A percentile compares a stretch with the other conserved stretches of the same genome.
phyloP scores from a whole-genome alignment of 37 sponge, comb jelly and placozoan genomes.

The Dysidea cf. avara region DNA sequence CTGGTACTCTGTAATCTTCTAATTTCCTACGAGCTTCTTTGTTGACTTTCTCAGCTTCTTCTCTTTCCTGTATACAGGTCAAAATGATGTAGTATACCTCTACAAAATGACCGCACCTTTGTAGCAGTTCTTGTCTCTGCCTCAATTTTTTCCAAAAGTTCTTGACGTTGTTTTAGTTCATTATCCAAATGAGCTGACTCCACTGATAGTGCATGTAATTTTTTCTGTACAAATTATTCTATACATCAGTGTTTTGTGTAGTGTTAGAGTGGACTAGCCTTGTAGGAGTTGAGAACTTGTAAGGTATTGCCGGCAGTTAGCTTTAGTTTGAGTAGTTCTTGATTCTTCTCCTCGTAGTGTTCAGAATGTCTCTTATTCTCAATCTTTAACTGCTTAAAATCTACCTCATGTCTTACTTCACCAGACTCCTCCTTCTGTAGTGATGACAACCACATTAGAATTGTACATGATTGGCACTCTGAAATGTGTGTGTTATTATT shows the following conservation, averaged over 20 bases:
- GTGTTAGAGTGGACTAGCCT: constrained; percentile 32
- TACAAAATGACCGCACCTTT: constrained; percentile 33
- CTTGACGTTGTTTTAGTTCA: constrained; percentile 76
- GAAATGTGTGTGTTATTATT: no score
- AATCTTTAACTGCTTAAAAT: constrained; percentile 95
- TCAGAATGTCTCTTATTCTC: constrained; percentile 91
- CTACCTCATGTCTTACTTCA: constrained; percentile 89
- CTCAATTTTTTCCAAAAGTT: constrained; percentile 70
- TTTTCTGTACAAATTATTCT: constrained; percentile 76
- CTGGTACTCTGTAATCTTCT: constrained; percentile 91
- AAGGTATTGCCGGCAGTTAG: constrained; percentile 89
- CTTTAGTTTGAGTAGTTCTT: constrained; percentile 91
- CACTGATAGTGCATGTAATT: constrained; percentile 65
- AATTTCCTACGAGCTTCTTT: constrained; percentile 62
- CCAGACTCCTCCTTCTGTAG: constrained; percentile 88
- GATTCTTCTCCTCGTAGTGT: constrained; percentile 90
- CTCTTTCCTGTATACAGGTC: constrained; percentile 65
- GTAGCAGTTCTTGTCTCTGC: constrained; percentile 46
- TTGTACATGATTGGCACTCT: no score
- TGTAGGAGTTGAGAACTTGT: constrained; percentile 87
- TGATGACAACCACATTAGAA: no score
- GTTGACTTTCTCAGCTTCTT: constrained; percentile 79
- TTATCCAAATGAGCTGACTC: constrained; percentile 69
- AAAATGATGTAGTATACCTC: neutral
- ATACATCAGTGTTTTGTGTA: no score